Conservation (phyloP, 2,113 vertebrate genomes). For the Toxostoma redivivum region DNA sequence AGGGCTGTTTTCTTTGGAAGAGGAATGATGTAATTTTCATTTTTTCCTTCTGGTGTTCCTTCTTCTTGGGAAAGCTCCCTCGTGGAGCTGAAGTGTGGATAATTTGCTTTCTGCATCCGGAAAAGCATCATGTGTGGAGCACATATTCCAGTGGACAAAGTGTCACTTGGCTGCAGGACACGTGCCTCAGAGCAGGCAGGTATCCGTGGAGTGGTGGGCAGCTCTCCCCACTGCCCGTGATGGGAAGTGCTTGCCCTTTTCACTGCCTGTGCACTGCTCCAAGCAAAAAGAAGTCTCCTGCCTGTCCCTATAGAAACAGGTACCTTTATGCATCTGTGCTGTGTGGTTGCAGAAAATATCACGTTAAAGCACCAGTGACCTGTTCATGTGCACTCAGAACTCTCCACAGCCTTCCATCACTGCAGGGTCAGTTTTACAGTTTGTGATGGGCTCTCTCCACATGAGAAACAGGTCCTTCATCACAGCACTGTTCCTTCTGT, state of each 20-base stretch:
- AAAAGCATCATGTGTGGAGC: fast-evolving
- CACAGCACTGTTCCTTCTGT: not conserved
- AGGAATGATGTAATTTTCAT: not conserved
- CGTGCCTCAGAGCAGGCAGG: not conserved
- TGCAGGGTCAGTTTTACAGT: fast-evolving
- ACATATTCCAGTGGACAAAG: fast-evolving
- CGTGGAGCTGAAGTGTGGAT: not conserved
- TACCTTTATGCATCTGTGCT: not conserved
- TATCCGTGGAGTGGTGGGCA: fast-evolving
- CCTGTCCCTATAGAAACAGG: not conserved
- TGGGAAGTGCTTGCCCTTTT: not conserved
- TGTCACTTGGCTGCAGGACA: fast-evolving
- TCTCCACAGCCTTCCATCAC: fast-evolving
- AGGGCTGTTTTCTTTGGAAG: not conserved
- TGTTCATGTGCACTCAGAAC: fast-evolving
- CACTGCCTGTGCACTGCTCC: not conserved
- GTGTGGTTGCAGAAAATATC: not conserved
- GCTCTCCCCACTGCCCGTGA: fast-evolving
- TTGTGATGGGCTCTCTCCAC: not conserved
- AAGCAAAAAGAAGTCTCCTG: not conserved
- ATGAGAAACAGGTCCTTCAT: not conserved
- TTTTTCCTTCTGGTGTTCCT: not conserved
- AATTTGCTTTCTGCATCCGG: not conserved
- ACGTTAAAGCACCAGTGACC: fast-evolving
- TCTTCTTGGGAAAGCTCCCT: not conserved